A percentile compares a stretch with the other conserved stretches of the same genome.
phyloP scores from a whole-genome alignment of 2,888 invertebrate genomes.

The Rhodophaea formosa region DNA sequence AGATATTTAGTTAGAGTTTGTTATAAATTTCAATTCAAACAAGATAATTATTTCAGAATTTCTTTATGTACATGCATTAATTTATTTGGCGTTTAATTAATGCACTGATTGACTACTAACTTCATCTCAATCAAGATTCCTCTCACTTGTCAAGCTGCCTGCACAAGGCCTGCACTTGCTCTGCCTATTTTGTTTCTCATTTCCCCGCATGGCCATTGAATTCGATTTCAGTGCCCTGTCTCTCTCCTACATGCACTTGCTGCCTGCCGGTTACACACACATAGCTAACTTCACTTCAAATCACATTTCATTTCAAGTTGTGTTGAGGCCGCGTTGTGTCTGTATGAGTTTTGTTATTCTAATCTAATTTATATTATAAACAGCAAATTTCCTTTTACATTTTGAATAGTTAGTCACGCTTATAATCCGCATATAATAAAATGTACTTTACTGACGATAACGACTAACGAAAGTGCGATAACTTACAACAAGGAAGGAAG shows the following conservation, averaged over 20 bases:
- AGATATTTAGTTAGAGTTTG: no score
- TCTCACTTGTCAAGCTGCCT: background rate
- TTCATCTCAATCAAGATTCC: background rate
- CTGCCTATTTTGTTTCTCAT: background rate
- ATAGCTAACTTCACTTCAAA: background rate
- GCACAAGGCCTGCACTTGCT: no score
- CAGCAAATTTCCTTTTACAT: background rate
- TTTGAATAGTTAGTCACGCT: no score
- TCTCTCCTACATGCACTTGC: background rate
- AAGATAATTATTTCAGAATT: background rate
- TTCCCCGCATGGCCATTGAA: background rate
- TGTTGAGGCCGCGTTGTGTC: background rate
- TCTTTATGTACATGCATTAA: background rate
- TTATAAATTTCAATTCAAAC: background rate
- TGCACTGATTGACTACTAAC: background rate
- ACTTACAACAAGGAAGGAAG: no score
- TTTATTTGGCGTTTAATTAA: background rate
- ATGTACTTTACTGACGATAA: no score
- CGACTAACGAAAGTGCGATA: no score
- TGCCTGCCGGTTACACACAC: background rate
- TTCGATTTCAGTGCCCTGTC: background rate
- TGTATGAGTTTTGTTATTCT: background rate
- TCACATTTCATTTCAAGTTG: background rate
- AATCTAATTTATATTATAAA: no score
- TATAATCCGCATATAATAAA: no score